Percentiles rank a stretch among this genome's conserved stretches.
Conservation (phyloP, 2,113 vertebrate species). For the Cyprinodon brontotheroides region DNA sequence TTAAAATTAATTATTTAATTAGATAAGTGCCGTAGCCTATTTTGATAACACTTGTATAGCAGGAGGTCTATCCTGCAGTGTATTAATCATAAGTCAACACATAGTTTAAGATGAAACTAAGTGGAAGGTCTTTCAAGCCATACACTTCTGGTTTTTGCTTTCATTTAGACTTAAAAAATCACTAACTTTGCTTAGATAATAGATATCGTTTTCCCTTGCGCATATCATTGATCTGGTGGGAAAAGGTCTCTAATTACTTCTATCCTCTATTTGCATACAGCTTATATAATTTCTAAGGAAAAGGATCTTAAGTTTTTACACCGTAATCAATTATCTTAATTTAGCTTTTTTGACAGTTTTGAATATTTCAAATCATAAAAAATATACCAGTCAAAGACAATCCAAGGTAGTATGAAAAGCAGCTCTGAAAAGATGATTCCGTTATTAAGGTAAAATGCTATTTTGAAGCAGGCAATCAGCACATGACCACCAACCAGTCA, state of each 20-base stretch:
- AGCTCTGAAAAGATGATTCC: neutral
- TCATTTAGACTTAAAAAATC: constrained; percentile 22
- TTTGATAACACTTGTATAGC: constrained; percentile 23
- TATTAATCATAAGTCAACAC: constrained; percentile 20
- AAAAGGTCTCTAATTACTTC: neutral
- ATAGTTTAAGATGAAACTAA: constrained; percentile 3
- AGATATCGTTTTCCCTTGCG: constrained; percentile 12
- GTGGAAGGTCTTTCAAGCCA: neutral
- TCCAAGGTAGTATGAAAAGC: neutral
- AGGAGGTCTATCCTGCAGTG: neutral
- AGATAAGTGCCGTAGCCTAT: constrained; percentile 19
- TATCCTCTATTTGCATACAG: constrained; percentile 12
- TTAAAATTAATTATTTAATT: constrained; percentile 54
- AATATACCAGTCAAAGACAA: neutral
- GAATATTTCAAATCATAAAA: neutral
- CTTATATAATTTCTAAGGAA: constrained; percentile 17
- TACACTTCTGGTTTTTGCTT: constrained; percentile 21
- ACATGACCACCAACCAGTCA: too few species aligned
- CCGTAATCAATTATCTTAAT: neutral
- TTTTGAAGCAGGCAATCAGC: too few species aligned
- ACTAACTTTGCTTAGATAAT: constrained; percentile 27
- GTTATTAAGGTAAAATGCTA: neutral
- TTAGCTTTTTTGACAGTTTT: neutral
- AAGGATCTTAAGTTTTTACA: neutral
- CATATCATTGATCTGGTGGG: neutral